Conservation (phyloP, 2,797 vertebrate species). For the Melanotaenia nigrans region DNA sequence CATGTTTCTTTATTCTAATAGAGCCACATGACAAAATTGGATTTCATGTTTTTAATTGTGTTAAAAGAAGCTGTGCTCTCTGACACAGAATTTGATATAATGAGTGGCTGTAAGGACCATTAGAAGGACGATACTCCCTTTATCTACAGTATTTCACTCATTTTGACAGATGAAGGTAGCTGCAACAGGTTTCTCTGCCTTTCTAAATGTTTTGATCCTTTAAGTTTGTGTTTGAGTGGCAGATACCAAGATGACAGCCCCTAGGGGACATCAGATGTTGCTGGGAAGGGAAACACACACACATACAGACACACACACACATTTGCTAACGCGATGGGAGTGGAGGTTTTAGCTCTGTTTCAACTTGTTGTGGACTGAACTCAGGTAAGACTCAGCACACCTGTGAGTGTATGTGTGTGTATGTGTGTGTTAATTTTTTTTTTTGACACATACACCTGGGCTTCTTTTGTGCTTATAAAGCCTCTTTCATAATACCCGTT, state of each 20-base stretch:
- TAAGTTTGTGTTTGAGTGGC: constrained; percentile 65
- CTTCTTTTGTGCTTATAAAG: constrained; percentile 47
- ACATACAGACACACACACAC: constrained; percentile 16
- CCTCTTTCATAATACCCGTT: constrained; percentile 45
- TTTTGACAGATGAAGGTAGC: constrained; percentile 60
- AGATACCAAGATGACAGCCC: constrained; percentile 62
- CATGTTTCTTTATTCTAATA: neutral
- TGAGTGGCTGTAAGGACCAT: constrained; percentile 26
- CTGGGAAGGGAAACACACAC: constrained; percentile 32
- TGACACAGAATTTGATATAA: constrained; percentile 1
- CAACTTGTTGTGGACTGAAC: constrained; percentile 69
- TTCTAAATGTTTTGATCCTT: constrained; percentile 51
- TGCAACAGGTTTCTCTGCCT: constrained; percentile 48
- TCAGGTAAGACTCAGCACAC: constrained; percentile 65
- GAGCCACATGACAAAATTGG: neutral
- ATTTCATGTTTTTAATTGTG: neutral
- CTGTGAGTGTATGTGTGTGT: constrained; percentile 45
- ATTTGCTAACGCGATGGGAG: constrained; percentile 32
- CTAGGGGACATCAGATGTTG: constrained; percentile 61
- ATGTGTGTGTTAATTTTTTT: constrained; percentile 34
- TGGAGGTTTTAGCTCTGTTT: constrained; percentile 68
- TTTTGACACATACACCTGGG: constrained; percentile 57
- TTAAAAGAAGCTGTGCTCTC: constrained; percentile 6
- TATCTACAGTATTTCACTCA: constrained; percentile 51
- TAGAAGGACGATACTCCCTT: constrained; percentile 6